Conservation (phyloP, 2,797 vertebrate genomes). For the Epinephelus coioides region DNA sequence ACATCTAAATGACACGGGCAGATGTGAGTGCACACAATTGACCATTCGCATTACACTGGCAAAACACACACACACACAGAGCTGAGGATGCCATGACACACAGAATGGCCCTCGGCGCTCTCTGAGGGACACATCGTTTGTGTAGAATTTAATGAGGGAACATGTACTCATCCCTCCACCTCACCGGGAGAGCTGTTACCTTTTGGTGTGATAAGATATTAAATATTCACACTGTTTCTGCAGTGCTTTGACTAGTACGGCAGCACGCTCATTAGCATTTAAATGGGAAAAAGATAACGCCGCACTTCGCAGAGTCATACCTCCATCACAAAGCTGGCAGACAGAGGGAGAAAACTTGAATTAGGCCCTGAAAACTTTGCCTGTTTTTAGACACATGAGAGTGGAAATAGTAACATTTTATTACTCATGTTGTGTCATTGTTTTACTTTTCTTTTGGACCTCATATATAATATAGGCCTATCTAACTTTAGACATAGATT, state of each 20-base stretch:
- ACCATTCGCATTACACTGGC: slow-evolving; percentile 10
- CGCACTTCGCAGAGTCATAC: slow-evolving; percentile 77
- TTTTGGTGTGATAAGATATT: slow-evolving; percentile 85
- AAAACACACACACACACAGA: slow-evolving; percentile 24
- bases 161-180: slow-evolving; percentile 76
- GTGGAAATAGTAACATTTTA: slow-evolving; percentile 9
- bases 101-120: slow-evolving; percentile 51
- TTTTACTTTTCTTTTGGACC: background rate
- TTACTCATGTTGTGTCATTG: background rate
- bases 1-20: slow-evolving; percentile 43
- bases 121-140: slow-evolving; percentile 68
- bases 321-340: slow-evolving; percentile 70
- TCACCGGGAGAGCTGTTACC: slow-evolving; percentile 78
- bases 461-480: background rate
- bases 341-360: slow-evolving; percentile 64
- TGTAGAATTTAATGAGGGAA: slow-evolving; percentile 83
- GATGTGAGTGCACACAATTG: slow-evolving; percentile 48
- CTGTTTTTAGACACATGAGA: slow-evolving; percentile 42
- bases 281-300: slow-evolving; percentile 87
- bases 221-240: slow-evolving; percentile 84
- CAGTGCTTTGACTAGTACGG: slow-evolving; percentile 75
- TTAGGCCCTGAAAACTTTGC: slow-evolving; percentile 63
- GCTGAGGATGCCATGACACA: slow-evolving; percentile 42
- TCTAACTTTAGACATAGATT: background rate
- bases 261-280: slow-evolving; percentile 87